phyloP scores from a whole-genome alignment of 2,888 invertebrate species.

The Gnatocerus cornutus region DNA sequence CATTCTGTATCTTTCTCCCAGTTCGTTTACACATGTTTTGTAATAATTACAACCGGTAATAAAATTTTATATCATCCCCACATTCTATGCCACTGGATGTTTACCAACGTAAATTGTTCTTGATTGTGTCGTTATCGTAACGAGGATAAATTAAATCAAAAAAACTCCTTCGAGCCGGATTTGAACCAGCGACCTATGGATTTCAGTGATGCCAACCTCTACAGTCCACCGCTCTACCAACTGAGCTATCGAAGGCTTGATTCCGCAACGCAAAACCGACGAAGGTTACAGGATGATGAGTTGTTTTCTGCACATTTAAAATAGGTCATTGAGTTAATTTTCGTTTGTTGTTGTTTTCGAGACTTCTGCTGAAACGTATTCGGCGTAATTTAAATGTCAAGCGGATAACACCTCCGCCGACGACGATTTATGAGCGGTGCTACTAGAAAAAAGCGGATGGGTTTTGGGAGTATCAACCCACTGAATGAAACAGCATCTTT shows the following conservation, averaged over 20 bases:
- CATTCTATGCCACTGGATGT: background rate
- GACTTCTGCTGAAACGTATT: background rate
- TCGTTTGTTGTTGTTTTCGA: background rate
- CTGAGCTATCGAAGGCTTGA: slow-evolving; percentile 66
- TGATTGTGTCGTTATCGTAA: background rate
- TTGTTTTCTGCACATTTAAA: background rate
- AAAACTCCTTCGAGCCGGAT: slow-evolving; percentile 65
- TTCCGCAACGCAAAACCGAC: too few species aligned
- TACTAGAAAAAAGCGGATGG: background rate
- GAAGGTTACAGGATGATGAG: too few species aligned
- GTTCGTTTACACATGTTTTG: background rate
- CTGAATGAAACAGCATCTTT: slow-evolving; percentile 5
- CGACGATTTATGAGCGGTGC: background rate
- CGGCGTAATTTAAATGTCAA: background rate
- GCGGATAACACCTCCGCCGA: background rate
- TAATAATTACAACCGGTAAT: too few species aligned
- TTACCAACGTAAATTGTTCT: slow-evolving; percentile 1
- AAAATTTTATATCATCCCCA: background rate
- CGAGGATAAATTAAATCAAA: slow-evolving; percentile 37
- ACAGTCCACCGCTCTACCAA: slow-evolving; percentile 69
- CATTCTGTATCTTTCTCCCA: background rate
- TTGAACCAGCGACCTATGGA: slow-evolving; percentile 75
- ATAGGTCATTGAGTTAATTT: slow-evolving; percentile 8
- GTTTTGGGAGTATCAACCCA: slow-evolving; percentile 6
- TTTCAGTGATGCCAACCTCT: slow-evolving; percentile 55